Percentiles rank a stretch among this genome's conserved stretches.
These are phyloP conservation scores for Condylura cristata DNA, from an alignment of 2,113 vertebrate species.

Conservation along the genomic window DNA sequence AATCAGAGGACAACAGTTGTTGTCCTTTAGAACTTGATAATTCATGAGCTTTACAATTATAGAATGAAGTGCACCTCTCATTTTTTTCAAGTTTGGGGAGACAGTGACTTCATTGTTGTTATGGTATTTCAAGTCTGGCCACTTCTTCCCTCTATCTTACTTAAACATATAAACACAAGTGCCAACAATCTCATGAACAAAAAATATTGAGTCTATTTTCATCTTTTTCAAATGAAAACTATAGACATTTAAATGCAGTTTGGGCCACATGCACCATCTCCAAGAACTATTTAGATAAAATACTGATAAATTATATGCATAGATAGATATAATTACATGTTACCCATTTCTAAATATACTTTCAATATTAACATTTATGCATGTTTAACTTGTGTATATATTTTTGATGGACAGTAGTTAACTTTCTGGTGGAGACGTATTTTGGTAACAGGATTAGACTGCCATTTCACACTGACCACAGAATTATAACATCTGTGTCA, in stretches of 20 bases:
- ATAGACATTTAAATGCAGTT: not conserved
- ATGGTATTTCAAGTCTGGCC: not conserved
- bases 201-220: not conserved
- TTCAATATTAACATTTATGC: not conserved
- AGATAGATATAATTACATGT: not conserved
- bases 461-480: not conserved
- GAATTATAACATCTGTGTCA: not conserved
- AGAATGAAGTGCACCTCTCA: not conserved
- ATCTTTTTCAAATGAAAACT: not conserved
- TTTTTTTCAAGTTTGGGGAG: not conserved
- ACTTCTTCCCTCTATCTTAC: not conserved
- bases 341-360: not conserved
- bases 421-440: not conserved
- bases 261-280: not conserved
- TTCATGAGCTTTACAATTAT: not conserved
- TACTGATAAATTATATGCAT: not conserved
- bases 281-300: not conserved
- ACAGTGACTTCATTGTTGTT: not conserved
- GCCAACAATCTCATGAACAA: not conserved
- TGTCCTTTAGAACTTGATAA: not conserved
- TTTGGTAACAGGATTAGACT: not conserved
- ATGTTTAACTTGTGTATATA: not conserved
- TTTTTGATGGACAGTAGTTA: not conserved
- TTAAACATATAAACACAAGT: not conserved
- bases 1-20: not conserved